phyloP scores from a whole-genome alignment of 2,797 vertebrate species.

The Anas bahamensis region DNA sequence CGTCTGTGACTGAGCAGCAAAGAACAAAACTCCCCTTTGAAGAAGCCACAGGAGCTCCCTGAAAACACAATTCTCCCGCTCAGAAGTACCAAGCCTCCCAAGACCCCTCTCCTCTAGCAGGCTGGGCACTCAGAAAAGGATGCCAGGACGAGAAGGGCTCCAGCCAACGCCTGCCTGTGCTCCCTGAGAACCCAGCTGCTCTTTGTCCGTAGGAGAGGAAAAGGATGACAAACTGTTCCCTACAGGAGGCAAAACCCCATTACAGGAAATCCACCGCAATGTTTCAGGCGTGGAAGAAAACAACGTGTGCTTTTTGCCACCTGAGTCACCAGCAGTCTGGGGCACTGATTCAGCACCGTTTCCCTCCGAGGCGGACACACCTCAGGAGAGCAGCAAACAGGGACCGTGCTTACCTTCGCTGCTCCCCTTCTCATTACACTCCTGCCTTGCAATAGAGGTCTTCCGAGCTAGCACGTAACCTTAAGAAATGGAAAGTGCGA shows the following conservation, averaged over 20 bases:
- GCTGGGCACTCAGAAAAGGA: neutral
- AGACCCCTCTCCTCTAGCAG: neutral
- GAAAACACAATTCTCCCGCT: neutral
- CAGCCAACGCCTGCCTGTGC: neutral
- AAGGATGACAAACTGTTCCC: neutral
- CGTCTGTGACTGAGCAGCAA: neutral
- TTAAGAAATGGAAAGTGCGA: neutral
- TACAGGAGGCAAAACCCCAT: neutral
- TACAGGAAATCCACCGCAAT: neutral
- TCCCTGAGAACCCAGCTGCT: neutral
- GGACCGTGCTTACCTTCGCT: neutral
- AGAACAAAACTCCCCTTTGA: neutral
- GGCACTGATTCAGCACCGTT: neutral
- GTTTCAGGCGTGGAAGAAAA: neutral
- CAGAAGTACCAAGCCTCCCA: neutral
- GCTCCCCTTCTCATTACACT: neutral
- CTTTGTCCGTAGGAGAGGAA: accelerated
- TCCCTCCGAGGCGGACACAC: neutral
- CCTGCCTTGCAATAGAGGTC: neutral
- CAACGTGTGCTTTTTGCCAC: neutral
- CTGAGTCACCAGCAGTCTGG: slow-evolving; percentile 21
- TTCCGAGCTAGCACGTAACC: neutral
- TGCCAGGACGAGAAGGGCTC: neutral
- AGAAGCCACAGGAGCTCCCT: neutral
- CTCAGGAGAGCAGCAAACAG: neutral